These are phyloP conservation scores for Bufo bufo DNA, from an alignment of 2,113 vertebrate genomes.

Conservation along the genomic window DNA sequence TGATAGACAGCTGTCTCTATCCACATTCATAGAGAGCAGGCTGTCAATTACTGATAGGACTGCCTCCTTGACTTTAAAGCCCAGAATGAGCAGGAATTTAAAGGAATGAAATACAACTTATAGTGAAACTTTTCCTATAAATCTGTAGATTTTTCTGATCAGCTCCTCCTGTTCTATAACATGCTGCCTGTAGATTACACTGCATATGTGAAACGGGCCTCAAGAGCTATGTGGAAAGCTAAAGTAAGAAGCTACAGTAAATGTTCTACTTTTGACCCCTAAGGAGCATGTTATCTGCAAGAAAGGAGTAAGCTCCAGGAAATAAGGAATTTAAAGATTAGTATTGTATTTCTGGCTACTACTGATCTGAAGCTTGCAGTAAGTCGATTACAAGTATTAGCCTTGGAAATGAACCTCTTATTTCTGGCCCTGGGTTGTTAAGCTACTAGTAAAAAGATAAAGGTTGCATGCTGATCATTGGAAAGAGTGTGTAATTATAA, in stretches of 20 bases:
- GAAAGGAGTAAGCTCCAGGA: background rate
- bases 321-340: conserved; percentile 54
- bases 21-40: too few species aligned
- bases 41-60: too few species aligned
- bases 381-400: conserved; percentile 57
- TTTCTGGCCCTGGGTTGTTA: conserved; percentile 38
- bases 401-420: conserved; percentile 27
- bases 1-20: too few species aligned
- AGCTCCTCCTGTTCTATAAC: too few species aligned
- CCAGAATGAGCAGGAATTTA: too few species aligned
- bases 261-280: conserved; percentile 20
- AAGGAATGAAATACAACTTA: too few species aligned
- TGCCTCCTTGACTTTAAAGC: too few species aligned
- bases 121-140: too few species aligned
- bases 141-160: too few species aligned
- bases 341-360: conserved; percentile 50
- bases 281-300: conserved; percentile 19
- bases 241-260: conserved; percentile 13
- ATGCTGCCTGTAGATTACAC: too few species aligned
- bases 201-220: too few species aligned
- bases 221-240: too few species aligned
- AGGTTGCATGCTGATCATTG: conserved; percentile 19
- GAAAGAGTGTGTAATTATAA: background rate
- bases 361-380: conserved; percentile 51
- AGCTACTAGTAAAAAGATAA: conserved; percentile 14